Evolutionary conservation across 2,888 invertebrate species (phyloP).

Genomic region (Polydrusus tereticollis): DNA sequence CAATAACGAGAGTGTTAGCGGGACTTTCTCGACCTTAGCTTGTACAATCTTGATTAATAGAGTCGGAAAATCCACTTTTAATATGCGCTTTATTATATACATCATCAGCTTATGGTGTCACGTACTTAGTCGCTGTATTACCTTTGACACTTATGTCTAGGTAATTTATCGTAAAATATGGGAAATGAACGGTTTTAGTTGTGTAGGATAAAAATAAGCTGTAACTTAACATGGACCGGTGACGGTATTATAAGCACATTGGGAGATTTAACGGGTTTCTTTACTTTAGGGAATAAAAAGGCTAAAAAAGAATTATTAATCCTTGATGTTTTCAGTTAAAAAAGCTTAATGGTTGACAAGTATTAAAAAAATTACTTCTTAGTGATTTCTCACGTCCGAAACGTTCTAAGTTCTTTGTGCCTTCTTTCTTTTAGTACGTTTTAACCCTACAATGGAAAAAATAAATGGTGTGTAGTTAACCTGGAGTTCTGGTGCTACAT

Average conservation of each 20-base stretch:
- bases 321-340: no score
- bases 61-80: slow-evolving; percentile 39
- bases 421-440: no score
- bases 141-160: slow-evolving; percentile 24
- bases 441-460: no score
- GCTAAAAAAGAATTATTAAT: no score
- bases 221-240: neutral
- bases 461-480: no score
- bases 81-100: slow-evolving; percentile 40
- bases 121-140: slow-evolving; percentile 40
- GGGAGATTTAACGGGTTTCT: no score
- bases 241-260: neutral
- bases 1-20: slow-evolving; percentile 44
- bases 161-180: slow-evolving; percentile 29
- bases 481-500: no score
- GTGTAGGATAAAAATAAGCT: slow-evolving; percentile 10
- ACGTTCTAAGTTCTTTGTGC: no score
- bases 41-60: slow-evolving; percentile 44
- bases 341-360: no score
- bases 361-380: no score
- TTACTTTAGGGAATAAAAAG: no score
- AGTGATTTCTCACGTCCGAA: no score
- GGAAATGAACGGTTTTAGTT: slow-evolving; percentile 13
- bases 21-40: slow-evolving; percentile 40
- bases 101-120: slow-evolving; percentile 40